Evolutionary conservation across 1,140 invertebrate species (phyloP).

Genomic region (Palaemon carinicauda): DNA sequence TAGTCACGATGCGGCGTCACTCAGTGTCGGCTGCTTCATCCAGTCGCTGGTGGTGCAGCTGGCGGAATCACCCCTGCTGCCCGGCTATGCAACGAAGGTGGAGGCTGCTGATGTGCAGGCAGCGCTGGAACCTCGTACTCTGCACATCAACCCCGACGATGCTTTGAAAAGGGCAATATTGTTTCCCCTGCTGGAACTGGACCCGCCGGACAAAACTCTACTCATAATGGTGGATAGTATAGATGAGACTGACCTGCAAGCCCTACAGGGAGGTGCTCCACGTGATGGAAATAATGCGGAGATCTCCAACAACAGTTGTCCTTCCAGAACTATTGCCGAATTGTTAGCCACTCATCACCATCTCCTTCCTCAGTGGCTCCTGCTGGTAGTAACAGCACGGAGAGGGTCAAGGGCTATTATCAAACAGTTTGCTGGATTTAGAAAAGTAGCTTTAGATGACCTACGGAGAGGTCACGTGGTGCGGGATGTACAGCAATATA

Average conservation of each 20-base stretch:
- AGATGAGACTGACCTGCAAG: constrained; percentile 74
- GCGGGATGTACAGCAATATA: constrained; percentile 94
- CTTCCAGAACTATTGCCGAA: constrained; percentile 78
- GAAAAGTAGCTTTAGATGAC: constrained; percentile 70
- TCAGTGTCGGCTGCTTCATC: constrained; percentile 85
- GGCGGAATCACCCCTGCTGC: constrained; percentile 67
- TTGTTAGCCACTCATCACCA: constrained; percentile 88
- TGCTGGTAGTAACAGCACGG: constrained; percentile 88
- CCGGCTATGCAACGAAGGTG: constrained; percentile 81
- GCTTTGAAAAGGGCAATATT: constrained; percentile 88
- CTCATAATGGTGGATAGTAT: constrained; percentile 91
- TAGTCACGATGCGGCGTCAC: constrained; percentile 70
- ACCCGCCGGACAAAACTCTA: constrained; percentile 80
- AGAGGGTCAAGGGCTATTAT: constrained; percentile 77
- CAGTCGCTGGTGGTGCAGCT: constrained; percentile 83
- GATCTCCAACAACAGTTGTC: constrained; percentile 80
- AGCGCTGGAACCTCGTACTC: constrained; percentile 60
- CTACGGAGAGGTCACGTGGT: constrained; percentile 65
- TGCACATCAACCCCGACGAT: constrained; percentile 81
- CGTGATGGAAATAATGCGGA: constrained; percentile 69
- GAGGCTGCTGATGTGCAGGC: constrained; percentile 73
- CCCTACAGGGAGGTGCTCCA: constrained; percentile 63
- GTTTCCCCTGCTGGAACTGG: constrained; percentile 84
- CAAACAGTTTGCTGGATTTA: constrained; percentile 91
- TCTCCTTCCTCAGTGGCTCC: constrained; percentile 91